These are phyloP conservation scores for Leucoptera coffeella DNA, from an alignment of 2,888 invertebrate genomes.

Conservation along the genomic window DNA sequence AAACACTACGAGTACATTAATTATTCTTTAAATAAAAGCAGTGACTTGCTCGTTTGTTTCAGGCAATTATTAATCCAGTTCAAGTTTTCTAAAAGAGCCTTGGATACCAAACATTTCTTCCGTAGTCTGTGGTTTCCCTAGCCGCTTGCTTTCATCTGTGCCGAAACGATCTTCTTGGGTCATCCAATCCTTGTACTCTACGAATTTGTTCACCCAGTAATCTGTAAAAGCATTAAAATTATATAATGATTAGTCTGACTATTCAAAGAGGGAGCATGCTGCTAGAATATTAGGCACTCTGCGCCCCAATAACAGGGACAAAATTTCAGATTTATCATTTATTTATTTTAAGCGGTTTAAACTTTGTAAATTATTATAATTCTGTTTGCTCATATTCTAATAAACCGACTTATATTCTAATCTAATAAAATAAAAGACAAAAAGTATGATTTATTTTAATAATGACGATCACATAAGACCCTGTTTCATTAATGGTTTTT, in stretches of 20 bases:
- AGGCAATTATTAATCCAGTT: conserved; percentile 29
- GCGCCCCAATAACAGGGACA: conserved; percentile 1
- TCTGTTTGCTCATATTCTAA: no score
- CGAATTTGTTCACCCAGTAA: conserved; percentile 44
- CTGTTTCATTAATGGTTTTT: no score
- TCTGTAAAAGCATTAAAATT: conserved; percentile 18
- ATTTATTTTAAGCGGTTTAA: background rate
- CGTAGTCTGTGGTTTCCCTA: conserved; percentile 35
- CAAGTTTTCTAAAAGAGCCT: conserved; percentile 49
- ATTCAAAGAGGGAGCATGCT: background rate
- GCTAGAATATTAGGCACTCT: background rate
- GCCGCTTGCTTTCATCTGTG: conserved; percentile 49
- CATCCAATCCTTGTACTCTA: conserved; percentile 48
- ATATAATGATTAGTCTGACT: background rate
- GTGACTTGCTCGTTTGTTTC: background rate
- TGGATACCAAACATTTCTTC: conserved; percentile 39
- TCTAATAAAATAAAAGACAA: no score
- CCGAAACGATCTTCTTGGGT: conserved; percentile 39
- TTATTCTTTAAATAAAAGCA: no score
- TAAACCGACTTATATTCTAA: no score
- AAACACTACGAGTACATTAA: no score
- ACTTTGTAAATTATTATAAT: no score
- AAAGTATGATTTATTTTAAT: no score
- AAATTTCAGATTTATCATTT: conserved; percentile 1
- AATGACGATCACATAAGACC: no score